Percentiles rank a stretch among this genome's conserved stretches.
These are phyloP conservation scores for Catalaphyllia jardinei DNA, from an alignment of 64 coral and sea anemone species.

Conservation along the genomic window DNA sequence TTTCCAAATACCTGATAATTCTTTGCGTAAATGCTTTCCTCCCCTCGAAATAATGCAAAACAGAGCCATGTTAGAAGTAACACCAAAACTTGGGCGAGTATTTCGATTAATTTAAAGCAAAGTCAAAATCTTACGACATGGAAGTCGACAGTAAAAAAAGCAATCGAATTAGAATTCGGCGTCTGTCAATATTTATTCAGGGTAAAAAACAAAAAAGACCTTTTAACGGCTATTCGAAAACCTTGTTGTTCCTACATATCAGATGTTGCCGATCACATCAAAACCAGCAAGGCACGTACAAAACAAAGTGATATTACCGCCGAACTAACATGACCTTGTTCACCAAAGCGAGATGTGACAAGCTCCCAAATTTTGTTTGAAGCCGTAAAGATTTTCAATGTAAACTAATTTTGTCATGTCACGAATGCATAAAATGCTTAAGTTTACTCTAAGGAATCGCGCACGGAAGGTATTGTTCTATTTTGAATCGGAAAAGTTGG, in stretches of 20 bases:
- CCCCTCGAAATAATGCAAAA: neutral
- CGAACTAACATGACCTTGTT: neutral
- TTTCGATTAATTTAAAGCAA: neutral
- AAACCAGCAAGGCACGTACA: neutral
- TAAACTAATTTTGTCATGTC: too few species aligned
- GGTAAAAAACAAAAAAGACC: neutral
- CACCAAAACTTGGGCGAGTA: neutral
- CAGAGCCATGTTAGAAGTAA: neutral
- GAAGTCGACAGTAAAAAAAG: neutral
- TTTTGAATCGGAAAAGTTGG: too few species aligned
- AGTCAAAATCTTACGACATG: neutral
- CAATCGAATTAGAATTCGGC: neutral
- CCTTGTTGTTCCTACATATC: neutral
- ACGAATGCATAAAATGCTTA: too few species aligned
- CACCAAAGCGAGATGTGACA: neutral
- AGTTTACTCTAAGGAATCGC: too few species aligned
- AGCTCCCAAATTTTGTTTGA: neutral
- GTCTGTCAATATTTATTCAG: neutral
- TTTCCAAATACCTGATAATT: neutral
- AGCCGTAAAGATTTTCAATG: neutral
- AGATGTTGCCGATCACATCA: neutral
- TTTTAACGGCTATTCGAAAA: constrained; percentile 14
- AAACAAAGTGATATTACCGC: neutral
- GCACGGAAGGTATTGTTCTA: too few species aligned
- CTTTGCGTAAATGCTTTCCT: neutral